phyloP scores from a whole-genome alignment of 2,113 vertebrate species.

The Notothenia rossii region DNA sequence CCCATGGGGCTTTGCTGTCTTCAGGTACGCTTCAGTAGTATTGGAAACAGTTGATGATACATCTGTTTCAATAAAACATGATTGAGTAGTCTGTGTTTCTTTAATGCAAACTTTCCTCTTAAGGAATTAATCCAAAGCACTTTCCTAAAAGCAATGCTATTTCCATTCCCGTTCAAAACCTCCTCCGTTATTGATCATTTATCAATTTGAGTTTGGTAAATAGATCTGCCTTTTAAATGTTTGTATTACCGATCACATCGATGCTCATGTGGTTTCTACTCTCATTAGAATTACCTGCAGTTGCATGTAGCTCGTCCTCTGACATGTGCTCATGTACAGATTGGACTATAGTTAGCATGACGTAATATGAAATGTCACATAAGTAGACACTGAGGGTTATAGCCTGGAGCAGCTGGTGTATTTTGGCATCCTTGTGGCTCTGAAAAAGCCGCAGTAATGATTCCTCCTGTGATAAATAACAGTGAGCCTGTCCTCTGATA shows the following conservation, averaged over 20 bases:
- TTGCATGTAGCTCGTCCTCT: not conserved
- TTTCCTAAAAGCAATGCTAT: not conserved
- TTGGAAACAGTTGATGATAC: too few species aligned
- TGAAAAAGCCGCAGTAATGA: constrained; percentile 15
- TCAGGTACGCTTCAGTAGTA: too few species aligned
- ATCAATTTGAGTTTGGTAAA: not conserved
- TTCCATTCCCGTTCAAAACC: not conserved
- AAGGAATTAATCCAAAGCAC: not conserved
- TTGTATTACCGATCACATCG: too few species aligned
- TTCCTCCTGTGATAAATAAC: constrained; percentile 46
- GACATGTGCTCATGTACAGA: constrained; percentile 9
- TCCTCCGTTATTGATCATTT: not conserved
- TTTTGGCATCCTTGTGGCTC: constrained; percentile 19
- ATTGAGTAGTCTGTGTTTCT: not conserved
- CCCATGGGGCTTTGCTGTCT: too few species aligned
- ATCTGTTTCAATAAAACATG: too few species aligned
- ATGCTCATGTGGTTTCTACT: too few species aligned
- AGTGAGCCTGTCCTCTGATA: constrained; percentile 40
- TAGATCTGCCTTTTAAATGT: too few species aligned
- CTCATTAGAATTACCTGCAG: not conserved
- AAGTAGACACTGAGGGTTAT: not conserved
- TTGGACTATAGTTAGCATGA: constrained; percentile 10
- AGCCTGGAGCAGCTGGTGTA: constrained; percentile 29
- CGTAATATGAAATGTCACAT: constrained; percentile 22
- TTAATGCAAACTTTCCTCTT: not conserved